A percentile compares a stretch with the other conserved stretches of the same genome.
Evolutionary conservation across 2,113 vertebrate genomes (phyloP).

Genomic region (Gymnogyps californianus): DNA sequence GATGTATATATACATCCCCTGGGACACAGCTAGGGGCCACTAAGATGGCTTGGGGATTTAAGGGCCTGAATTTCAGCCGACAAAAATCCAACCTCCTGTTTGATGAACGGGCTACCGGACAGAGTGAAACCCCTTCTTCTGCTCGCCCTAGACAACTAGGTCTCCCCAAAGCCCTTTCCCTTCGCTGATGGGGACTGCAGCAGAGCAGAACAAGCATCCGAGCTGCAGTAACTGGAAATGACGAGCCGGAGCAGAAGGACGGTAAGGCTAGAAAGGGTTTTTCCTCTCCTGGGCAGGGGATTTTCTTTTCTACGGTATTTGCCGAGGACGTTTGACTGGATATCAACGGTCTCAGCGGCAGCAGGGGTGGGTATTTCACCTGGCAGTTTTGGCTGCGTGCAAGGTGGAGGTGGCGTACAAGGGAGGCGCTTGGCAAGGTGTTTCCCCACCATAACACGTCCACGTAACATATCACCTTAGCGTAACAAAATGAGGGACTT

Average conservation of each 20-base stretch:
- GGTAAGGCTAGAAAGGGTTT: not conserved
- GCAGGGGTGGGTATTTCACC: not conserved
- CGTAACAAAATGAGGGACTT: not conserved
- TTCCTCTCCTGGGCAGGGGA: not conserved
- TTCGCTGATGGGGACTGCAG: fast-evolving
- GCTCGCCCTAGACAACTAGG: not conserved
- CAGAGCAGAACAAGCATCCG: not conserved
- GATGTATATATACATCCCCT: fast-evolving
- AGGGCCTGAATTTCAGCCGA: not conserved
- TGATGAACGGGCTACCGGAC: fast-evolving
- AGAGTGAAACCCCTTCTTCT: not conserved
- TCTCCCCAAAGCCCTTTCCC: not conserved
- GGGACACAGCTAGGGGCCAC: not conserved
- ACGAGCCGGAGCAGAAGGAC: not conserved
- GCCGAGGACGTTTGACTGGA: not conserved
- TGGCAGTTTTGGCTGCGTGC: fast-evolving
- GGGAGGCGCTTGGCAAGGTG: not conserved
- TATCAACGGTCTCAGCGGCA: fast-evolving
- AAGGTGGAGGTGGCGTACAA: not conserved
- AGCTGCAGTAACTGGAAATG: not conserved
- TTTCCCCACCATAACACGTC: not conserved
- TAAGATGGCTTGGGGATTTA: not conserved
- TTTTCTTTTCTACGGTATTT: not conserved
- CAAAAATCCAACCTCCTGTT: not conserved
- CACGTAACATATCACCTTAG: no score